Conservation (phyloP, 2,888 invertebrate species). For the Acrobasis suavella region DNA sequence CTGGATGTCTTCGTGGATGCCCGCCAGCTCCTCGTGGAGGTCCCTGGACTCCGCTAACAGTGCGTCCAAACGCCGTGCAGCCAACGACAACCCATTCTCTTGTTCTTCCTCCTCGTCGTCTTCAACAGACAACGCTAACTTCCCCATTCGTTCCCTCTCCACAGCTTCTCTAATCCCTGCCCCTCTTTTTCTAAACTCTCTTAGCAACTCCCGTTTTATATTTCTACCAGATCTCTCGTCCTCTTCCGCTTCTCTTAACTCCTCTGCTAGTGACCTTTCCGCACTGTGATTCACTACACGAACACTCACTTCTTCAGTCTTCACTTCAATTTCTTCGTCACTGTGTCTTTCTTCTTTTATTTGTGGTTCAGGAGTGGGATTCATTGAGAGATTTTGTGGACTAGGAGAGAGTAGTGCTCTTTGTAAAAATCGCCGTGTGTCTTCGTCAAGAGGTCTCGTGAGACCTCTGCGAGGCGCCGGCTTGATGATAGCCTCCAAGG, state of each 20-base stretch:
- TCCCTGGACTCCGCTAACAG: conserved; percentile 71
- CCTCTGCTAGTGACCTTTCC: conserved; percentile 67
- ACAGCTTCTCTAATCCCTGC: conserved; percentile 56
- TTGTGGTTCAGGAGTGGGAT: conserved; percentile 48
- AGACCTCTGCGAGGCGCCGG: conserved; percentile 67
- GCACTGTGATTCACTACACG: conserved; percentile 26
- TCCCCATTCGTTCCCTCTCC: conserved; percentile 69
- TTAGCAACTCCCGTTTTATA: conserved; percentile 46
- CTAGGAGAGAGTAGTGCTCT: conserved; percentile 64
- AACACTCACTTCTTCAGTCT: conserved; percentile 22
- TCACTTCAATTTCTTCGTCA: conserved; percentile 12
- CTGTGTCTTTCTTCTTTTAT: conserved; percentile 27
- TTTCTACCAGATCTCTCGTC: conserved; percentile 47
- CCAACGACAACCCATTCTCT: conserved; percentile 57
- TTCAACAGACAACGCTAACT: conserved; percentile 71
- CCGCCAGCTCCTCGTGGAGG: conserved; percentile 73
- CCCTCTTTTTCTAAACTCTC: conserved; percentile 51
- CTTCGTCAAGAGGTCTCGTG: conserved; percentile 65
- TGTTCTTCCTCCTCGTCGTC: conserved; percentile 57
- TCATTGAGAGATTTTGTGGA: conserved; percentile 45
- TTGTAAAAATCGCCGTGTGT: conserved; percentile 69
- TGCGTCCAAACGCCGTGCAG: conserved; percentile 67
- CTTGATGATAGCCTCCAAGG: conserved; percentile 70
- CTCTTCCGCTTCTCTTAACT: conserved; percentile 69
- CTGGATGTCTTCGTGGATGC: conserved; percentile 78